phyloP scores from a whole-genome alignment of 2,888 invertebrate species.

The Sipunculus nudus region DNA sequence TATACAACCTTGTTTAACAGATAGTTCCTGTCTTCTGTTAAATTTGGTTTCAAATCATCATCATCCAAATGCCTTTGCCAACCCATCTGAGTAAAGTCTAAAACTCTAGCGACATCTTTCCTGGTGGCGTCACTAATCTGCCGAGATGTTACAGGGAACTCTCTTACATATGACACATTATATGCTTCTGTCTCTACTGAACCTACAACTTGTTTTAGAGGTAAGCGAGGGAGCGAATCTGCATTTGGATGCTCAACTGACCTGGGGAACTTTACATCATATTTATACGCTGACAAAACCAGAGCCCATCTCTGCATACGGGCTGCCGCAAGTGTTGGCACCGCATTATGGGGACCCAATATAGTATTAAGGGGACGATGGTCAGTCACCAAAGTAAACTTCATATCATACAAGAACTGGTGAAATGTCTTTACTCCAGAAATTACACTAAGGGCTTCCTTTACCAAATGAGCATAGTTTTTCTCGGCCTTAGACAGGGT shows the following conservation, averaged over 20 bases:
- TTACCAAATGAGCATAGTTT: neutral
- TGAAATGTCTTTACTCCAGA: conserved; percentile 62
- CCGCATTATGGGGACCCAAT: conserved; percentile 45
- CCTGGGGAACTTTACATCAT: conserved; percentile 44
- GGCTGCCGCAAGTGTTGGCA: conserved; percentile 38
- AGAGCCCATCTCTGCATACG: conserved; percentile 43
- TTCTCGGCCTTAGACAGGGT: neutral
- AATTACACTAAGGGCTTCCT: conserved; percentile 54
- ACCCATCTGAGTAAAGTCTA: no score
- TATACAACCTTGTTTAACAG: no score
- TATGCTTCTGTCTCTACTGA: neutral
- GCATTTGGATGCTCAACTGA: conserved; percentile 48
- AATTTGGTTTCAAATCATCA: no score
- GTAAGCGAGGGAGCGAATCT: conserved; percentile 25
- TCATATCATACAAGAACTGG: conserved; percentile 56
- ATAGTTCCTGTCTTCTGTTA: no score
- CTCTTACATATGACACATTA: neutral
- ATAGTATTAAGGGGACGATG: conserved; percentile 61
- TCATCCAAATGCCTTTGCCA: no score
- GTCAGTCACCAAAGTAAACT: conserved; percentile 62
- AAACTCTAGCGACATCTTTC: neutral
- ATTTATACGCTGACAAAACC: conserved; percentile 53
- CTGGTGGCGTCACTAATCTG: neutral
- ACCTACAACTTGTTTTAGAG: neutral
- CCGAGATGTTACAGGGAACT: neutral